These are phyloP conservation scores for Prietella phreatophila DNA, from an alignment of 2,113 vertebrate species.

Conservation along the genomic window DNA sequence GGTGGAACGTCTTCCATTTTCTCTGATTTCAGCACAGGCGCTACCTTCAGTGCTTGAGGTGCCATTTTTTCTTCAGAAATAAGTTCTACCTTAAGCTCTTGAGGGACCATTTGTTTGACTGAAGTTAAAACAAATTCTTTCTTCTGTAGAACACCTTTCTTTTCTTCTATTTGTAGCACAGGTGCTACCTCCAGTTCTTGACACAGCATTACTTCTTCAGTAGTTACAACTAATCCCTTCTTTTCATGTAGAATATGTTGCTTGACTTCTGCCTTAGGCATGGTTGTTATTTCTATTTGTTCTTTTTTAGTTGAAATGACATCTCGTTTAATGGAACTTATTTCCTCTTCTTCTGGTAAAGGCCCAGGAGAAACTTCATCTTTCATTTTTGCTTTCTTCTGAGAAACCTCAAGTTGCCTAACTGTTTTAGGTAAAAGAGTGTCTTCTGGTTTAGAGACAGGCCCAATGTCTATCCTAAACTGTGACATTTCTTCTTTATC, in stretches of 20 bases:
- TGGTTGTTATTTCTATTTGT: neutral
- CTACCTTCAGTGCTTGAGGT: neutral
- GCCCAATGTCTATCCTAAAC: neutral
- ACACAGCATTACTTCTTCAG: neutral
- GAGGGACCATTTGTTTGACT: neutral
- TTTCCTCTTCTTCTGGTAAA: neutral
- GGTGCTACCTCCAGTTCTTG: conserved; percentile 2
- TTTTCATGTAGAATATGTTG: neutral
- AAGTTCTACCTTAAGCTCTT: neutral
- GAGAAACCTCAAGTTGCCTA: conserved; percentile 10
- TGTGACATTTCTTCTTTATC: conserved; percentile 61
- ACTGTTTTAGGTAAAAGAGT: conserved; percentile 46
- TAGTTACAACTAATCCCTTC: neutral
- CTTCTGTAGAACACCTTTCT: neutral
- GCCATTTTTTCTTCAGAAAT: conserved; percentile 15
- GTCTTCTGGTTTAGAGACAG: neutral
- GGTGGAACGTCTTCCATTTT: neutral
- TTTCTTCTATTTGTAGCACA: neutral
- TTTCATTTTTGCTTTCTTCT: conserved; percentile 49
- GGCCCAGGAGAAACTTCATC: neutral
- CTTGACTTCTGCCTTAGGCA: neutral
- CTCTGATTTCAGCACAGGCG: neutral
- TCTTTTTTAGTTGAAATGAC: conserved; percentile 5
- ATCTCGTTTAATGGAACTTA: neutral
- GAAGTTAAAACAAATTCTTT: neutral